Conservation (phyloP, 2,797 vertebrate genomes). For the Periophthalmus magnuspinnatus region DNA sequence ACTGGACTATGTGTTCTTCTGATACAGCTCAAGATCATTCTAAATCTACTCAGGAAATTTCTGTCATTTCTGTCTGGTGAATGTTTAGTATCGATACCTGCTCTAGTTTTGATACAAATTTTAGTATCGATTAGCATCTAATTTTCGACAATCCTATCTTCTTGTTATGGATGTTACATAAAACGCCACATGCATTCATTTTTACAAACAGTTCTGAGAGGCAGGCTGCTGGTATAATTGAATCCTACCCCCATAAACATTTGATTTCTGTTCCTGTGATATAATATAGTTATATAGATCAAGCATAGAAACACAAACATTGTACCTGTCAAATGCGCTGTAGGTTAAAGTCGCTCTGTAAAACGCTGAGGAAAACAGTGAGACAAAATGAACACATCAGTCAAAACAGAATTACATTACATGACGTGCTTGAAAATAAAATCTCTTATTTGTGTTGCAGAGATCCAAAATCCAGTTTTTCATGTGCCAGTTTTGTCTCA, state of each 20-base stretch:
- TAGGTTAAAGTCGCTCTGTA: background rate
- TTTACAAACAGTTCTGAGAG: background rate
- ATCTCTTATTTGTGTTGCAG: background rate
- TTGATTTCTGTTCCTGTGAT: constrained; percentile 1
- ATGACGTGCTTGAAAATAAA: background rate
- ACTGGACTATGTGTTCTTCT: no score
- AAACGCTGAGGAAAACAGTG: background rate
- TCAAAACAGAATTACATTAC: background rate
- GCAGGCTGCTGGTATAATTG: background rate
- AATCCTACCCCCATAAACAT: constrained; percentile 7
- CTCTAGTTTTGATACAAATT: no score
- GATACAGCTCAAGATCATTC: no score
- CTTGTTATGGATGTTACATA: background rate
- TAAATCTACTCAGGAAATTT: no score
- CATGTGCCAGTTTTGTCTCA: background rate
- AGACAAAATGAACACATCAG: constrained; percentile 2
- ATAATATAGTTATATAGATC: constrained; percentile 7
- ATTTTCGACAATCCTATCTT: no score
- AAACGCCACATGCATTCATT: background rate
- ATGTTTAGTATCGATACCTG: no score
- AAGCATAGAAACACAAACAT: background rate
- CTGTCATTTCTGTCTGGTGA: no score
- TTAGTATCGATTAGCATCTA: no score
- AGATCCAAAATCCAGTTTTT: background rate
- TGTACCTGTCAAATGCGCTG: constrained; percentile 4